Conservation (phyloP, 1,140 invertebrate species). For the Brachionus paranguensis region DNA sequence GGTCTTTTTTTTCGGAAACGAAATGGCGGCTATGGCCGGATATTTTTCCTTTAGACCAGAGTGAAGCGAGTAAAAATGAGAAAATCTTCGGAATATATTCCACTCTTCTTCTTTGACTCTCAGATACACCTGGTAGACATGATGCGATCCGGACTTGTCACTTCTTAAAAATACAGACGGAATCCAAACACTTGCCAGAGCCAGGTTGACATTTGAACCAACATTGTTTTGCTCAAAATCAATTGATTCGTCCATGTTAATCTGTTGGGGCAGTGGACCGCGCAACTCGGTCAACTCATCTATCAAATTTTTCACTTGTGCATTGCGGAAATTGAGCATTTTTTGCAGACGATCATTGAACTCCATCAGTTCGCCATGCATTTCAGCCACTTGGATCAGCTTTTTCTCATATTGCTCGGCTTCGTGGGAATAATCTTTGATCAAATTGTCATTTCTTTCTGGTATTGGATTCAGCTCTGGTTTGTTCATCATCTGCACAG, state of each 20-base stretch:
- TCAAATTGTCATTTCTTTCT: background rate
- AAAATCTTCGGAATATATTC: slow-evolving; percentile 85
- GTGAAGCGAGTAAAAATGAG: slow-evolving; percentile 78
- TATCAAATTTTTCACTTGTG: slow-evolving; percentile 62
- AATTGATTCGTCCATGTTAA: slow-evolving; percentile 44
- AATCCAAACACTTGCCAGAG: slow-evolving; percentile 77
- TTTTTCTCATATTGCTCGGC: slow-evolving; percentile 78
- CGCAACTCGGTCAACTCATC: slow-evolving; percentile 66
- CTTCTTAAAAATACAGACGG: slow-evolving; percentile 81
- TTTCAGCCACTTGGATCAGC: slow-evolving; percentile 85
- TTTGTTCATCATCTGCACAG: slow-evolving; percentile 74
- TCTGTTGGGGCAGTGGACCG: slow-evolving; percentile 56
- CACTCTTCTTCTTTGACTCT: slow-evolving; percentile 79
- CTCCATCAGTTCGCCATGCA: slow-evolving; percentile 91
- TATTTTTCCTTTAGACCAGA: slow-evolving; percentile 73
- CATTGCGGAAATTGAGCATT: slow-evolving; percentile 61
- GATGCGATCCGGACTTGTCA: slow-evolving; percentile 65
- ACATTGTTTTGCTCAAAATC: slow-evolving; percentile 46
- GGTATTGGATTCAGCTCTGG: slow-evolving; percentile 48
- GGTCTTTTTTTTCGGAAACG: slow-evolving; percentile 88
- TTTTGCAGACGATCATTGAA: slow-evolving; percentile 70
- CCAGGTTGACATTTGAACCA: slow-evolving; percentile 42
- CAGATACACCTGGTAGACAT: slow-evolving; percentile 83
- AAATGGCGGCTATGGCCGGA: slow-evolving; percentile 68
- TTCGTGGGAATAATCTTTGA: slow-evolving; percentile 63